Conservation (phyloP, 2,113 vertebrate genomes). For the Dipodomys ordii region DNA sequence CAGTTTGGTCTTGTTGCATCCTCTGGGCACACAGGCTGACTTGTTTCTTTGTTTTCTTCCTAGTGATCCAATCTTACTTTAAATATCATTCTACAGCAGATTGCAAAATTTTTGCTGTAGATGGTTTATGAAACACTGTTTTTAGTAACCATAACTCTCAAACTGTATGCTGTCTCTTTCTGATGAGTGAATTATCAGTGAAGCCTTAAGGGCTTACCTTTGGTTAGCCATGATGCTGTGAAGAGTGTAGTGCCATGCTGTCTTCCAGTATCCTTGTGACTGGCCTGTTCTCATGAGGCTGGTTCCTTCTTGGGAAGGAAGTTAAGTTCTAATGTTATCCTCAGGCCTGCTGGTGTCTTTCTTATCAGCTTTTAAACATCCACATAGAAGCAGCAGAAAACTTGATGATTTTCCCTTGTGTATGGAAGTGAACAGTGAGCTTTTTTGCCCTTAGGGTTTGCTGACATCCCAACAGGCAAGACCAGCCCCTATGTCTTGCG, state of each 20-base stretch:
- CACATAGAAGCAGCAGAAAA: no score
- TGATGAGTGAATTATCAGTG: neutral
- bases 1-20: neutral
- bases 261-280: neutral
- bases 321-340: neutral
- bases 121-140: neutral
- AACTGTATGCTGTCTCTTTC: neutral
- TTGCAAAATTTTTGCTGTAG: neutral
- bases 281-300: no score
- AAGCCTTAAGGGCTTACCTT: neutral
- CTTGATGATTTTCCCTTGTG: neutral
- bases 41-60: neutral
- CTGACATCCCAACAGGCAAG: conserved; percentile 90
- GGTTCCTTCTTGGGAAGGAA: neutral
- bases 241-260: neutral
- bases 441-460: conserved; percentile 88
- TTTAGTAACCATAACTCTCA: neutral
- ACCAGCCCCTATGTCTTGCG: conserved; percentile 89
- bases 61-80: neutral
- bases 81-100: neutral
- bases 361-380: neutral
- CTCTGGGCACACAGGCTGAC: no score
- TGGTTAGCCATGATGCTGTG: neutral
- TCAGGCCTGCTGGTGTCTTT: neutral
- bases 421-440: neutral